Evolutionary conservation across 2,888 invertebrate genomes (phyloP), one percentile per base, ranked within the genome.

Genomic region (Coremacera marginata): DNA sequence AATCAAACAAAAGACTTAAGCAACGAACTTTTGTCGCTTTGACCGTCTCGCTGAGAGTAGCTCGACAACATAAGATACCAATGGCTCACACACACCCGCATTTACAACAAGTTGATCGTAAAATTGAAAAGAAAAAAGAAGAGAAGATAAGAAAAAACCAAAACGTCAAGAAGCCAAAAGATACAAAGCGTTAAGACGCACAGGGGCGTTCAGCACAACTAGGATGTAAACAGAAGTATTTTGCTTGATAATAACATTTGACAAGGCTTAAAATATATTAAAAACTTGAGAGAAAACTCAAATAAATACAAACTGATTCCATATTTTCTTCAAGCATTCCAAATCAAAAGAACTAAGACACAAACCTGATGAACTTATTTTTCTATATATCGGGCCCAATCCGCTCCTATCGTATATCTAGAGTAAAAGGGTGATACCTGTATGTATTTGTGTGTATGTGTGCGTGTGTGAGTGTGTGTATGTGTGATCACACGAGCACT

Each of bases 391-490:
- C 3, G 22, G n/a, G 25, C 60, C 25, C 25, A 11, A 52, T 19
- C 31, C 74, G 72, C 60, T 44, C 60, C 62, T 60, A 62, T 25
- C 4, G 11, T 27, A 9, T 5, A 37, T 70, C n/a, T 31, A 49
- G 31, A 74, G 67, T 52, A 74, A 52, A 73, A 74, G 65, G 74
- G 60, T 55, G 67, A 44, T 37, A 31, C 57, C 25, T 60, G 22
- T 22, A 34, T 52, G 19, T 55, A 22, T 65, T 72, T 55, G 34
- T 65, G 75, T 72, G 77, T 77, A 78, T 79, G 76, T 76, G 37
- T 51, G 52, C 55, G 63, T 52, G 19, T 55, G 34, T 65, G 75
- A 37, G 34, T 65, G 75, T 72, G 77, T 77, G 77, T 79, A 76
- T 76, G 37, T 51, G 52, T 65, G 63, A 31, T 71, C n/a, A 51